Percentiles rank a stretch among this genome's conserved stretches.
These are phyloP conservation scores for Lophius americanus DNA, from an alignment of 2,797 vertebrate genomes.

Conservation along the genomic window DNA sequence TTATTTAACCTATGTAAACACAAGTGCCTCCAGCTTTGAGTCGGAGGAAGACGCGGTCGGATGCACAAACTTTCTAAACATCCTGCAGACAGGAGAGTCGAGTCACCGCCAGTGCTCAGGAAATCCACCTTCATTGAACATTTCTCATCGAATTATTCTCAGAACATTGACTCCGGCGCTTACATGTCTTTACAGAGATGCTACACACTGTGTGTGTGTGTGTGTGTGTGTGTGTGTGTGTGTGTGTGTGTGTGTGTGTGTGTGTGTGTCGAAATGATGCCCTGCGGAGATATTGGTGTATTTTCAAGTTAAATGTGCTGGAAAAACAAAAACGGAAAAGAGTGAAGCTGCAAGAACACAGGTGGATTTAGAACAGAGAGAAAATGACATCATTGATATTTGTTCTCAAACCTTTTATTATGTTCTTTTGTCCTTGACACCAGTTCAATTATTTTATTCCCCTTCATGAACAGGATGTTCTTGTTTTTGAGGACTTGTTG, in stretches of 20 bases:
- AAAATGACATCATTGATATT: constrained; percentile 3
- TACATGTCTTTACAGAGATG: constrained; percentile 11
- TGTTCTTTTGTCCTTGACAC: neutral
- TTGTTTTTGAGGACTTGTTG: neutral
- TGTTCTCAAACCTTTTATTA: neutral
- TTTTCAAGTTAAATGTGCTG: constrained; percentile 55
- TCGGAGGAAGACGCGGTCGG: constrained; percentile 32
- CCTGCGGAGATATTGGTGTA: constrained; percentile 52
- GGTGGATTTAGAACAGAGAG: constrained; percentile 12
- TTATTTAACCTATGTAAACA: constrained; percentile 49
- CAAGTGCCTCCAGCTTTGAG: constrained; percentile 27
- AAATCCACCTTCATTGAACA: constrained; percentile 39
- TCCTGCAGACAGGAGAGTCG: constrained; percentile 29
- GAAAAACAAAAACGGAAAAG: constrained; percentile 47
- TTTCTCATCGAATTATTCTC: constrained; percentile 39
- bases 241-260: neutral
- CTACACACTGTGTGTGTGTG: constrained; percentile 1
- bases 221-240: too few species aligned
- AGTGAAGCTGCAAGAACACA: constrained; percentile 26
- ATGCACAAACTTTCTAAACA: constrained; percentile 66
- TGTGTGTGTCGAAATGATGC: constrained; percentile 17
- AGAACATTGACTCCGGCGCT: constrained; percentile 32
- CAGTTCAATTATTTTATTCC: neutral
- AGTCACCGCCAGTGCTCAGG: constrained; percentile 42
- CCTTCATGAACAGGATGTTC: neutral